Evolutionary conservation across 2,888 invertebrate genomes (phyloP).

Genomic region (Heterodera filipjevi): DNA sequence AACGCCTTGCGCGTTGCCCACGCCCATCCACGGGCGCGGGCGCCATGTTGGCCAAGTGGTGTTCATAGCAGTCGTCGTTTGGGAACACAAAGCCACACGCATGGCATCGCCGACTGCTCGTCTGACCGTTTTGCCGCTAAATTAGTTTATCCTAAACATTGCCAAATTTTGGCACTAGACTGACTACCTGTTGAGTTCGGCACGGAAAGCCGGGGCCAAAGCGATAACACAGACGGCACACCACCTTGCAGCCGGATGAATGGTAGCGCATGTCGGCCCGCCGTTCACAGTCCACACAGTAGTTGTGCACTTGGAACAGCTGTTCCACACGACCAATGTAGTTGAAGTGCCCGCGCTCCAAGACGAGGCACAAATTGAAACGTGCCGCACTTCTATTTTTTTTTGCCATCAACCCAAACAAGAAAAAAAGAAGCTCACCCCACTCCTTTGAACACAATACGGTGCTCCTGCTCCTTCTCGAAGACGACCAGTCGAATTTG

Average conservation of each 20-base stretch:
- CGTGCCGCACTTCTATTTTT: neutral
- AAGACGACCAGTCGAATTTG: conserved; percentile 20
- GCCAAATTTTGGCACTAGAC: neutral
- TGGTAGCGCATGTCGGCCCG: neutral
- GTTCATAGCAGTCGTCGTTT: neutral
- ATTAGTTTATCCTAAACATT: neutral
- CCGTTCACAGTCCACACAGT: conserved; percentile 13
- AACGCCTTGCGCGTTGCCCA: neutral
- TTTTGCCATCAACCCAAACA: neutral
- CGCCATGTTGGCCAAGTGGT: neutral
- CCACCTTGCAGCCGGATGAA: neutral
- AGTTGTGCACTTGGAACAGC: neutral
- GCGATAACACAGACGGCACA: conserved; percentile 11
- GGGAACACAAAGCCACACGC: conserved; percentile 2
- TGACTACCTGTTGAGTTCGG: neutral
- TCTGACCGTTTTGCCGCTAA: neutral
- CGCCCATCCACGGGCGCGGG: neutral
- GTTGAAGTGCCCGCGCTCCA: neutral
- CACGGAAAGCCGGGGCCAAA: conserved; percentile 9
- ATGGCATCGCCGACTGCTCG: neutral
- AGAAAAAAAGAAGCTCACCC: neutral
- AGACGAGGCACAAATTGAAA: neutral
- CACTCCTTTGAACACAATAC: conserved; percentile 9
- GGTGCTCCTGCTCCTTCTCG: neutral
- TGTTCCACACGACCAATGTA: neutral